Base-by-base conservation (phyloP, 1,140 invertebrate species). In the Plutomurus gul region DNA sequence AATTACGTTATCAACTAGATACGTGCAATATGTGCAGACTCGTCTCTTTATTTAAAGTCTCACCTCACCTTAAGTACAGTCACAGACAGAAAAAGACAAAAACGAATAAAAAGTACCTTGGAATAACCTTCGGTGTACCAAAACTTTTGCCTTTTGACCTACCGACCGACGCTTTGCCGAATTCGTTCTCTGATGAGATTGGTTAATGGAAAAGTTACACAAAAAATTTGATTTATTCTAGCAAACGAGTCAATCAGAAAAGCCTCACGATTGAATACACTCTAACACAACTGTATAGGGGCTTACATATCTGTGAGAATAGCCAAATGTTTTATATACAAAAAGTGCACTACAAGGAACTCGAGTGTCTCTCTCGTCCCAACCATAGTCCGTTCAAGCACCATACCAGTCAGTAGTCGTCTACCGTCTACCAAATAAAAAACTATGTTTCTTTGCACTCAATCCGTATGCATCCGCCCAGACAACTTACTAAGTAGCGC, bases 131-230 rank as follows among this genome's bases (percentile, higher is more conserved):
- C 39, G n/a, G n/a, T 43, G 39, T 43, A 43, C 11, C 11, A 43
- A 3, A n/a, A 43, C 11, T 43, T 10, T 13, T 43, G n/a, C 56
- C 30, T 65, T 65, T 65, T 49, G 46, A 49, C 16, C 18, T 49
- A 65, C 56, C 47, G 20, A 22, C 20, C 20, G 47, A 22, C 47
- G 16, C 30, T 8, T 22, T 27, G 51, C 20, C 25, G 30, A 65
- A 65, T 65, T 33, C 30, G 22, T 30, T 30, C 30, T 30, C 56
- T 65, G 56, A 65, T 65, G 30, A 65, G 56, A 65, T 65, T 65
- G 56, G 27, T 27, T 65, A 65, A 65, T 65, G 56, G 56, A 65
- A 65, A 65, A 65, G 56, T 65, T 65, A 65, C 56, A 65, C 36
- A 65, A 30, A 65, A 65, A 65, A 65, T 65, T 65, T 65, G 56